A percentile compares a stretch with the other conserved stretches of the same genome.
phyloP scores from a whole-genome alignment of 2,113 vertebrate genomes.

The Takifugu bimaculatus region DNA sequence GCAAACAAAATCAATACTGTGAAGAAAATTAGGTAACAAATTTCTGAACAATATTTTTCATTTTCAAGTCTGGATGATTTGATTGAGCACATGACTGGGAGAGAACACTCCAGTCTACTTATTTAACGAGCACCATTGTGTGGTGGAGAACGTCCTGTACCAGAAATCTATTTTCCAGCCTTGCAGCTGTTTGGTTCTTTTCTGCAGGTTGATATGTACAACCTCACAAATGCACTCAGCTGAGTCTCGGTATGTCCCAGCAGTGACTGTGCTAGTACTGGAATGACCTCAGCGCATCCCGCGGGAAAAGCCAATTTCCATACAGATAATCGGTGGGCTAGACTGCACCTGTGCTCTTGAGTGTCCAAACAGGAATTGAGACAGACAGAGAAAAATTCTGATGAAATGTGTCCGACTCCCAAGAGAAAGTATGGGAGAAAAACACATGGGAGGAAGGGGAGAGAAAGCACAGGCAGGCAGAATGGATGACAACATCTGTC shows the following conservation, averaged over 20 bases:
- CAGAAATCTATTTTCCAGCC: conserved; percentile 5
- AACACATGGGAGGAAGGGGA: neutral
- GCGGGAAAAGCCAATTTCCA: conserved; percentile 55
- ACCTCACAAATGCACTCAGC: conserved; percentile 15
- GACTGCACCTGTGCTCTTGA: conserved; percentile 60
- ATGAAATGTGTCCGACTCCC: conserved; percentile 45
- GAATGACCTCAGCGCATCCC: conserved; percentile 35
- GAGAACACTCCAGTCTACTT: neutral
- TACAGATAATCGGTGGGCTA: conserved; percentile 47
- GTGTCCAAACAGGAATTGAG: conserved; percentile 28
- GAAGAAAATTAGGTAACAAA: too few relatives aligned
- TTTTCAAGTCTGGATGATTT: conserved; percentile 2
- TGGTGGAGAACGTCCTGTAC: neutral
- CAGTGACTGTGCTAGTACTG: conserved; percentile 18
- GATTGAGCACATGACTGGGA: conserved; percentile 21
- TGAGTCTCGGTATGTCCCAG: conserved; percentile 30
- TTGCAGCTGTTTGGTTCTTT: conserved; percentile 13
- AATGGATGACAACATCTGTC: conserved; percentile 52
- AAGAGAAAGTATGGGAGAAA: conserved; percentile 8
- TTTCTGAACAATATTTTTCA: neutral
- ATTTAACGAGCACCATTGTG: neutral
- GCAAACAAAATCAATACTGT: too few relatives aligned
- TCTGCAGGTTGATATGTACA: neutral
- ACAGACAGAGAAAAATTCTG: conserved; percentile 47
- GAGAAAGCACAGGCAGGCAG: conserved; percentile 11